Conservation (phyloP, 2,113 vertebrate species). For the Cromileptes altivelis region DNA sequence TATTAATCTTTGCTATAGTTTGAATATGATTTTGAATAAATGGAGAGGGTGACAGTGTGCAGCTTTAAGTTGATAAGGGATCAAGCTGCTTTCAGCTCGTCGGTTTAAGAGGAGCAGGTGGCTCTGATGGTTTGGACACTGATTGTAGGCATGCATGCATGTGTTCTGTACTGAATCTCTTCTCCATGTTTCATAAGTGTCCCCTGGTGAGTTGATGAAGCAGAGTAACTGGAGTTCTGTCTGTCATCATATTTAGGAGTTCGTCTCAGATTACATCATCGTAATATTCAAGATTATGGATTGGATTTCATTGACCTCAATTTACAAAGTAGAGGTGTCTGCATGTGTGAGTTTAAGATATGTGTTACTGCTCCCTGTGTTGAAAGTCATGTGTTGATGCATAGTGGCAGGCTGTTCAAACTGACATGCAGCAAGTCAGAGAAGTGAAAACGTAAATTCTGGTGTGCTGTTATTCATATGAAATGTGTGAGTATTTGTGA, state of each 20-base stretch:
- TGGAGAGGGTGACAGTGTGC: not conserved
- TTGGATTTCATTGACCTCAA: constrained; percentile 18
- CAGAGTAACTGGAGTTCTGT: not conserved
- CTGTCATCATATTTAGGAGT: constrained; percentile 10
- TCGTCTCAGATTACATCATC: constrained; percentile 45
- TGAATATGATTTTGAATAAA: not conserved
- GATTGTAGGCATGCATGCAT: not conserved
- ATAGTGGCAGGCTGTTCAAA: constrained; percentile 13
- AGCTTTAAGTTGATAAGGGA: not conserved
- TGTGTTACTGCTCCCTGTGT: not conserved
- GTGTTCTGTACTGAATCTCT: not conserved
- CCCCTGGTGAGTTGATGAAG: not conserved
- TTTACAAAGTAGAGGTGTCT: constrained; percentile 20
- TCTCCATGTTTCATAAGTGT: constrained; percentile 7
- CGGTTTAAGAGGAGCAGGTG: not conserved
- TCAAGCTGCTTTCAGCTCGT: not conserved
- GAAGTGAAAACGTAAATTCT: not conserved
- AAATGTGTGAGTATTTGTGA: not conserved
- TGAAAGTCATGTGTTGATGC: constrained; percentile 4
- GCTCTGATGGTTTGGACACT: not conserved
- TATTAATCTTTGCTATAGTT: not conserved
- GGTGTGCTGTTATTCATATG: not conserved
- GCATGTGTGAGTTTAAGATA: constrained; percentile 11
- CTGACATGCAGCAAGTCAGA: constrained; percentile 10
- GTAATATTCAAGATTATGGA: constrained; percentile 12